Evolutionary conservation across 2,113 vertebrate genomes (phyloP).

Genomic region (Galeopterus variegatus): DNA sequence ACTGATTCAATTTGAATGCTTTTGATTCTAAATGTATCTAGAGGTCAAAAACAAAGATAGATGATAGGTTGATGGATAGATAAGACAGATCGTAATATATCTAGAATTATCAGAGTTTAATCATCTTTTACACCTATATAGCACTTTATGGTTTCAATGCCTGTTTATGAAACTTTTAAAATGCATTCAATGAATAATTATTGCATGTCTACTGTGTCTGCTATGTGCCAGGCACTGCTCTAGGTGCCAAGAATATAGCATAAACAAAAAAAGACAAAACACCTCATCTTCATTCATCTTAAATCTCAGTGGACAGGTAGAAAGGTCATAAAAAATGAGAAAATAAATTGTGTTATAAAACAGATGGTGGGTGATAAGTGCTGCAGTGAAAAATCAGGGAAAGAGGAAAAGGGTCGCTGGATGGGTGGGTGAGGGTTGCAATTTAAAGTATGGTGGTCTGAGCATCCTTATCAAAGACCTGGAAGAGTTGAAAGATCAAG

Average conservation of each 20-base stretch:
- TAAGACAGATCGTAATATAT: background rate
- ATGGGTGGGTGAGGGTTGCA: background rate
- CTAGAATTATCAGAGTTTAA: background rate
- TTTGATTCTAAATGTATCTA: slow-evolving; percentile 7
- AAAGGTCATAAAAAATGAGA: background rate
- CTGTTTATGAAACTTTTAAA: background rate
- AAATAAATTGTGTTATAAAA: background rate
- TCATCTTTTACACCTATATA: background rate
- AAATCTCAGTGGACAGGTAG: background rate
- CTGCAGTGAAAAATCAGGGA: background rate
- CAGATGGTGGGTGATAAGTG: background rate
- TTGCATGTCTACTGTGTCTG: background rate
- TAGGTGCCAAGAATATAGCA: background rate
- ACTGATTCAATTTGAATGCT: background rate
- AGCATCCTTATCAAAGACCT: background rate
- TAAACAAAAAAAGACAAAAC: background rate
- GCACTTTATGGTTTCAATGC: background rate
- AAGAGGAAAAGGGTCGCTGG: background rate
- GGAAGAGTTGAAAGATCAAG: background rate
- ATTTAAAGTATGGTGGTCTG: background rate
- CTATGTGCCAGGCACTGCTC: background rate
- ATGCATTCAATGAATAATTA: background rate
- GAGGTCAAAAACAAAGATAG: slow-evolving; percentile 39
- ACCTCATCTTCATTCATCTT: background rate
- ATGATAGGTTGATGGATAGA: background rate